Conservation (phyloP, 2,113 vertebrate genomes). For the Cinclus mexicanus region DNA sequence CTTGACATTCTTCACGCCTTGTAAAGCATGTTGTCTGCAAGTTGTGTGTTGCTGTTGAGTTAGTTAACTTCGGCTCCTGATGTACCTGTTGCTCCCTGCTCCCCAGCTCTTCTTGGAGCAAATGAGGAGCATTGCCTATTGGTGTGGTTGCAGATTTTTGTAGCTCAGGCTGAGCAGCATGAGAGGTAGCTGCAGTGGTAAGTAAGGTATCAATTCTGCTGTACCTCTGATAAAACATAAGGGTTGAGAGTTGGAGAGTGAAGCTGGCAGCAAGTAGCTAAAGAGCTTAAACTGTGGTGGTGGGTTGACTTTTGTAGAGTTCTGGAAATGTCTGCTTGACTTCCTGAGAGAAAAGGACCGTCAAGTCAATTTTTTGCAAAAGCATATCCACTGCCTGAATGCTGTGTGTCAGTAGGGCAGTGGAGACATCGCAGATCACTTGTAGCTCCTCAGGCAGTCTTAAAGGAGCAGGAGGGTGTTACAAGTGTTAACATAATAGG, state of each 20-base stretch:
- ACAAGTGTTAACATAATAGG: background rate
- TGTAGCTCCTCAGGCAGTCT: background rate
- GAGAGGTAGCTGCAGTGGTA: background rate
- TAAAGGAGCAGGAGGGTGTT: background rate
- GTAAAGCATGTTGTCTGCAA: slow-evolving; percentile 6
- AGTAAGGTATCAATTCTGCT: background rate
- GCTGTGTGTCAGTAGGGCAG: background rate
- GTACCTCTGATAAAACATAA: background rate
- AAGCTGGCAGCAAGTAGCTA: background rate
- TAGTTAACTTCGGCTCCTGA: background rate
- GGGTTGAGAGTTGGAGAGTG: background rate
- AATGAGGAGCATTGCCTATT: background rate
- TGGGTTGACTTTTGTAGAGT: background rate
- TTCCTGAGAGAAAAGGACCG: fast-evolving
- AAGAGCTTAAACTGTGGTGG: background rate
- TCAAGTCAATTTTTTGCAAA: background rate
- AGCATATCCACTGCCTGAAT: background rate
- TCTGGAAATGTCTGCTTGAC: background rate
- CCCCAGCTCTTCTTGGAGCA: background rate
- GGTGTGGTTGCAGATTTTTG: background rate
- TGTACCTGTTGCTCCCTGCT: background rate
- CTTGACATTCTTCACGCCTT: background rate
- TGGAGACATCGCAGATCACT: background rate
- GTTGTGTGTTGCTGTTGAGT: background rate
- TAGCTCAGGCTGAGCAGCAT: background rate